Evolutionary conservation across 64 coral and sea anemone genomes (phyloP), one percentile per base, ranked within the genome.

Genomic region (Actinia tenebrosa): DNA sequence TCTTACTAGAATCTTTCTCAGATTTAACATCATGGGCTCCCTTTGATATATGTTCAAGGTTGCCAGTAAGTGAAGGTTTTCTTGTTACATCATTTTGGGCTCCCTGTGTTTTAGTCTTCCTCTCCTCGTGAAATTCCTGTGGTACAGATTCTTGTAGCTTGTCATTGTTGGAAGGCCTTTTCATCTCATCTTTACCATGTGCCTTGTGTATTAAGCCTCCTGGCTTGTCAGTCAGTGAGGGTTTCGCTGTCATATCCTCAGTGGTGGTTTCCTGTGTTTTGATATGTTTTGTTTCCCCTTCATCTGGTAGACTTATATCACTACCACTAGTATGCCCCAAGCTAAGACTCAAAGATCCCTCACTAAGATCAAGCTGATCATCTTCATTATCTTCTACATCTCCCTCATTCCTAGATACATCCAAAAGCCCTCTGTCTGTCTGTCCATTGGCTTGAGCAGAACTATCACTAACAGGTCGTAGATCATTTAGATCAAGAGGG

Each of bases 401-500:
- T 15, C 10, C 25, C 17, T 66, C 63, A 14, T 75, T 30, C 26
- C 42, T 42, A 75, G 69, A 30, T 8, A 9, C 26, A 30, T 75
- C 26, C 25, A 75, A 75, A 1, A 43, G 3, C 9, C 8, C 26
- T 37, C 20, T 75, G 69, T 42, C 69, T 75, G 13, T 75, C 69
- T 75, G 69, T 75, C 25, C 69, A 75, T 75, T 42, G 42, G 6
- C 69, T 75, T 75, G 69, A 42, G 9, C 69, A 13, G 13, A 1
- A 15, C 9, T 42, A 75, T n/a, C 13, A 75, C 69, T 42, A 42
- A 30, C 69, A 43, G 69, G 69, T 30, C 7, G 26, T 75, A 75
- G 69, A 42, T 75, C 69, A 75, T 75, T 11, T 25, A 75, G 69
- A 75, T 75, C 69, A 75, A 75, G 69, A 27, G 69, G 69, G 37